phyloP scores from a whole-genome alignment of 1,140 invertebrate species.

The Hirudo medicinalis region DNA sequence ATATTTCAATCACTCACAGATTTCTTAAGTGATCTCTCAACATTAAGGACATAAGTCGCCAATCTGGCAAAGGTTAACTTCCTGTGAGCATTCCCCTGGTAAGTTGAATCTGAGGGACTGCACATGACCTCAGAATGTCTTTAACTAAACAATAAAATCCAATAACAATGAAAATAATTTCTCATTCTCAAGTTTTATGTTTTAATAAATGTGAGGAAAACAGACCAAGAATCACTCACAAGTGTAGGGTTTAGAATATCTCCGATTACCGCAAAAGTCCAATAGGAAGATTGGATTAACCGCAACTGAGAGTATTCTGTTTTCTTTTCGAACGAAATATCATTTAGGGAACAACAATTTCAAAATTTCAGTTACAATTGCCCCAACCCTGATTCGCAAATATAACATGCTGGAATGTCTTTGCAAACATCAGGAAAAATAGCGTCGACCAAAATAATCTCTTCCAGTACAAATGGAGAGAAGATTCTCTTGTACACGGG shows the following conservation, averaged over 20 bases:
- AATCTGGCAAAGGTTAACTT: slow-evolving; percentile 21
- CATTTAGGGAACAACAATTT: too few relatives aligned
- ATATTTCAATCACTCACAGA: slow-evolving; percentile 10
- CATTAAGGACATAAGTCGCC: slow-evolving; percentile 18
- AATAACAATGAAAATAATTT: background rate
- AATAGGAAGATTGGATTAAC: too few relatives aligned
- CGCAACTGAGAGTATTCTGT: background rate
- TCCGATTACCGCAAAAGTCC: background rate
- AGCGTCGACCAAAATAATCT: too few relatives aligned
- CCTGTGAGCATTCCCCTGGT: slow-evolving; percentile 8
- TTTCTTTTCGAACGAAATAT: background rate
- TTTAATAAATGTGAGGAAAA: background rate
- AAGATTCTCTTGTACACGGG: too few relatives aligned
- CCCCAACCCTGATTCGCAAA: too few relatives aligned
- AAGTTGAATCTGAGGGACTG: background rate
- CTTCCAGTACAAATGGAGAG: too few relatives aligned
- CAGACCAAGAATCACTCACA: background rate
- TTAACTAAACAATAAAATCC: background rate
- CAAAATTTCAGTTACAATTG: too few relatives aligned
- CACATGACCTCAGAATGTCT: background rate
- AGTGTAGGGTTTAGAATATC: background rate
- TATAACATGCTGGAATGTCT: too few relatives aligned
- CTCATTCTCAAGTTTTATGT: background rate
- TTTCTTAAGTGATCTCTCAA: slow-evolving; percentile 19
- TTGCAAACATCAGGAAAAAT: too few relatives aligned